Conservation (phyloP, 2,113 vertebrate genomes). For the Pundamilia nyererei region DNA sequence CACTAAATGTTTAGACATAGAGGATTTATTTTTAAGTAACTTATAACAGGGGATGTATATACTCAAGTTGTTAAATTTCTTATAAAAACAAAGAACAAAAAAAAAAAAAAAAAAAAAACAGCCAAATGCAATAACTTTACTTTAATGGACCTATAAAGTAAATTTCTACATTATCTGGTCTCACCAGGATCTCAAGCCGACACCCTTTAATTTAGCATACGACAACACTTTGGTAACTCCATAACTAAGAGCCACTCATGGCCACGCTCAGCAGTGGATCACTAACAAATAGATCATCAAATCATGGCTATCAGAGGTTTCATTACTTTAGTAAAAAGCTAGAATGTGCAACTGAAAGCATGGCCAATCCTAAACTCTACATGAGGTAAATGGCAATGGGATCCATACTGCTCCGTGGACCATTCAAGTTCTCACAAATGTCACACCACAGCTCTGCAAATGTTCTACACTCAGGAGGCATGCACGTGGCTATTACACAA, state of each 20-base stretch:
- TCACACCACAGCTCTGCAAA: not conserved
- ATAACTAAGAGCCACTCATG: not conserved
- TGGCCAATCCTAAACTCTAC: not conserved
- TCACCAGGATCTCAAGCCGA: not conserved
- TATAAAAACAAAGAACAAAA: not conserved
- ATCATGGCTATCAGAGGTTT: not conserved
- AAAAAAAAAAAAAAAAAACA: not conserved
- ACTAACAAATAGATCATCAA: not conserved
- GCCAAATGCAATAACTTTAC: not conserved
- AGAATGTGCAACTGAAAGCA: slow-evolving; percentile 5
- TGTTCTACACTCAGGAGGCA: not conserved
- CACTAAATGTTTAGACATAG: not conserved
- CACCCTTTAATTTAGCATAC: not conserved
- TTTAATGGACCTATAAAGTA: not conserved
- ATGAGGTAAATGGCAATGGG: slow-evolving; percentile 25
- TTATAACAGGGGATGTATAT: not conserved
- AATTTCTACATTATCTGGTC: not conserved
- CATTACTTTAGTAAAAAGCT: not conserved
- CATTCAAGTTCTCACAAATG: not conserved
- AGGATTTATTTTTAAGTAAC: not conserved
- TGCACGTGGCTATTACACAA: not conserved
- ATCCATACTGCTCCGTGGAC: not conserved
- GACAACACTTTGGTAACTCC: not conserved
- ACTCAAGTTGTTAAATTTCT: not conserved
- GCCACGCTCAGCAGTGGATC: not conserved